phyloP scores from a whole-genome alignment of 2,113 vertebrate species.

The Aythya baeri region DNA sequence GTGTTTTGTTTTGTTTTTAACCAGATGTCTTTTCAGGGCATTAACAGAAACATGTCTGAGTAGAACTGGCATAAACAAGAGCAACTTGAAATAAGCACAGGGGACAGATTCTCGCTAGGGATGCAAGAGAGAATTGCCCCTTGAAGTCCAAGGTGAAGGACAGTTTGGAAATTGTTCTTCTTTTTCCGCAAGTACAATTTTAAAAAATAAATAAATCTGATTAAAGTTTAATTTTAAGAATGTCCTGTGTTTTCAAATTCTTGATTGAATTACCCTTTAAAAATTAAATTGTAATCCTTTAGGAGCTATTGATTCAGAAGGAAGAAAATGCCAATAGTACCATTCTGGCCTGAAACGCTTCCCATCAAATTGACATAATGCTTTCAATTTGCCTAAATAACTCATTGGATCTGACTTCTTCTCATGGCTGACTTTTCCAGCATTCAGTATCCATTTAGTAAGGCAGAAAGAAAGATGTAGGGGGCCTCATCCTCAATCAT shows the following conservation, averaged over 20 bases:
- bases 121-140: neutral
- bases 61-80: neutral
- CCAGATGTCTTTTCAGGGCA: neutral
- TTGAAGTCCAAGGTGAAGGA: neutral
- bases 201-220: slow-evolving; percentile 2
- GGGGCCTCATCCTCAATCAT: rapidly evolving
- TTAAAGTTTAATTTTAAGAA: slow-evolving; percentile 64
- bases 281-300: slow-evolving; percentile 64
- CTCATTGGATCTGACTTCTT: neutral
- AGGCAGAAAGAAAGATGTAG: neutral
- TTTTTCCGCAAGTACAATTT: neutral
- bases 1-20: neutral
- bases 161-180: neutral
- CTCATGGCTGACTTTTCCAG: neutral
- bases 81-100: neutral
- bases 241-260: slow-evolving; percentile 45
- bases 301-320: slow-evolving; percentile 56
- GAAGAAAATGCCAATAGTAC: slow-evolving; percentile 55
- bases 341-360: slow-evolving; percentile 32
- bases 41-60: neutral
- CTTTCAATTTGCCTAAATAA: slow-evolving; percentile 43
- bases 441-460: neutral
- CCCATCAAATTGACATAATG: slow-evolving; percentile 51
- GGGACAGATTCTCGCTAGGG: neutral
- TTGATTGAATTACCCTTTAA: slow-evolving; percentile 71